These are phyloP conservation scores for Protodeltote pygarga DNA, from an alignment of 2,888 invertebrate species.

Conservation along the genomic window DNA sequence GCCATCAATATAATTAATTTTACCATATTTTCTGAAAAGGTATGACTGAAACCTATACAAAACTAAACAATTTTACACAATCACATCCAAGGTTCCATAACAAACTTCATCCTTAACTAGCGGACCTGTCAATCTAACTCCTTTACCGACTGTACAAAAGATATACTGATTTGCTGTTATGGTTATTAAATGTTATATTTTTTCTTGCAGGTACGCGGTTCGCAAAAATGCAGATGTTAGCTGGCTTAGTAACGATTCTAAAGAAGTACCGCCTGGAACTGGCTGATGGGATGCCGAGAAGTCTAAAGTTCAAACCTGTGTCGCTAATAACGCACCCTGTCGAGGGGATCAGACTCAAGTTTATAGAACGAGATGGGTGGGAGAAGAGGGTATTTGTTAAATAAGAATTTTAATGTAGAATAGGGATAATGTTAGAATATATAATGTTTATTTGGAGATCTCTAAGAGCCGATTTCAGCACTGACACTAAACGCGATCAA, in stretches of 20 bases:
- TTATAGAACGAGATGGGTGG: constrained; percentile 47
- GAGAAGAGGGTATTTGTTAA: constrained; percentile 36
- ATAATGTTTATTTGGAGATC: too few species aligned
- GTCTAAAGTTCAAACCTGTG: constrained; percentile 30
- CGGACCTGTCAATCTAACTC: too few species aligned
- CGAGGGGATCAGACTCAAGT: constrained; percentile 42
- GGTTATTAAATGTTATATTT: not conserved
- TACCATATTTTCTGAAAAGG: too few species aligned
- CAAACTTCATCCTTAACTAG: too few species aligned
- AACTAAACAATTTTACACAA: too few species aligned
- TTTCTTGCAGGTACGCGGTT: constrained; percentile 52
- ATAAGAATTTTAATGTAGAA: not conserved
- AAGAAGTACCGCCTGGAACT: constrained; percentile 56
- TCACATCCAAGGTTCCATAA: too few species aligned
- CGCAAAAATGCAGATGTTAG: constrained; percentile 63
- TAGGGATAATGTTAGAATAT: too few species aligned
- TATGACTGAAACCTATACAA: too few species aligned
- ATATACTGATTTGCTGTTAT: not conserved
- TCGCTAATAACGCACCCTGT: constrained; percentile 28
- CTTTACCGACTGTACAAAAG: too few species aligned
- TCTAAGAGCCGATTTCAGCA: too few species aligned
- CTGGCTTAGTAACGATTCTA: constrained; percentile 58
- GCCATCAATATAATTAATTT: too few species aligned
- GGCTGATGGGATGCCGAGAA: constrained; percentile 47
- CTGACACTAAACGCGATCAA: too few species aligned